Evolutionary conservation across 2,113 vertebrate genomes (phyloP).

Genomic region (Chaetodon auriga): DNA sequence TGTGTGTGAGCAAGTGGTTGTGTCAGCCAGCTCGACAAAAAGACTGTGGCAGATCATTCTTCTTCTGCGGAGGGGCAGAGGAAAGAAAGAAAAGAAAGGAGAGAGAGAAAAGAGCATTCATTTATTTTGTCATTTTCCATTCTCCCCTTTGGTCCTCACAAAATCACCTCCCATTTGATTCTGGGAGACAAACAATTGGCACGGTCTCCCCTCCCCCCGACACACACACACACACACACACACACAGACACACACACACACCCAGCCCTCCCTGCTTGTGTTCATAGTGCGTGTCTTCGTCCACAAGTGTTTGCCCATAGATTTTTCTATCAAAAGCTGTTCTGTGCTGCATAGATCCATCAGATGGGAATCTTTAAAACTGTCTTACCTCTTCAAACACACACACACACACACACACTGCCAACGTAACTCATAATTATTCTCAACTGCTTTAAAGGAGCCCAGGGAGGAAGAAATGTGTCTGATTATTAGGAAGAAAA

Average conservation of each 20-base stretch:
- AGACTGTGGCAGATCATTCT: slow-evolving; percentile 63
- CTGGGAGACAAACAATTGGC: slow-evolving; percentile 60
- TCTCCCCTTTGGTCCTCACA: slow-evolving; percentile 46
- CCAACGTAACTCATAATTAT: slow-evolving; percentile 42
- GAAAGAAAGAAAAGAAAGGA: slow-evolving; percentile 42
- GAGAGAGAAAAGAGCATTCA: slow-evolving; percentile 57
- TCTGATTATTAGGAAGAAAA: slow-evolving; percentile 48
- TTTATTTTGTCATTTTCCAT: slow-evolving; percentile 75
- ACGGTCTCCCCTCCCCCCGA: slow-evolving; percentile 3
- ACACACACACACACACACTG: neutral
- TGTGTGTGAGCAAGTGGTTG: slow-evolving; percentile 14
- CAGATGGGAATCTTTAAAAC: slow-evolving; percentile 28
- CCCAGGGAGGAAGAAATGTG: slow-evolving; percentile 33
- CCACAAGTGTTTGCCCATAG: slow-evolving; percentile 10
- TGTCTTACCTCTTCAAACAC: slow-evolving; percentile 21
- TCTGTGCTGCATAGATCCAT: slow-evolving; percentile 1
- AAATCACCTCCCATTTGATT: slow-evolving; percentile 66
- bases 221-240: neutral
- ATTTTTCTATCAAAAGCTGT: slow-evolving; percentile 38
- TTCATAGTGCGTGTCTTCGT: neutral
- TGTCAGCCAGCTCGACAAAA: slow-evolving; percentile 57
- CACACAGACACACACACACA: neutral
- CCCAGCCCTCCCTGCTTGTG: neutral
- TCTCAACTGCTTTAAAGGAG: slow-evolving; percentile 30
- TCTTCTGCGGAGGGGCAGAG: slow-evolving; percentile 39